A percentile compares a stretch with the other conserved stretches of the same genome.
These are phyloP conservation scores for Furcifer pardalis DNA, from an alignment of 2,797 vertebrate species.

Conservation along the genomic window DNA sequence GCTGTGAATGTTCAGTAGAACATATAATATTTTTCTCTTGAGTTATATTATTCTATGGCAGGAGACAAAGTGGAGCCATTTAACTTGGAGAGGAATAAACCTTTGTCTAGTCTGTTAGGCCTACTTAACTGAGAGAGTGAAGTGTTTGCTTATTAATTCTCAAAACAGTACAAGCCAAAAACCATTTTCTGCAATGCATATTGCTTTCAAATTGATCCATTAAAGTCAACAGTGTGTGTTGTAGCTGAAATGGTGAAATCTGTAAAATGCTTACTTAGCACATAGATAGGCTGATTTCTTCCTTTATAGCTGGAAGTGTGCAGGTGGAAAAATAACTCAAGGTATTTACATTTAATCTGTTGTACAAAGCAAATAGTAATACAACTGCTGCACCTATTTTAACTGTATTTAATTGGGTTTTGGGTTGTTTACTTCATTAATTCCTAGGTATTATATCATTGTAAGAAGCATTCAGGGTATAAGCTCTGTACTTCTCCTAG, in stretches of 20 bases:
- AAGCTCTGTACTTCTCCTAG: constrained; percentile 50
- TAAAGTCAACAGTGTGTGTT: not conserved
- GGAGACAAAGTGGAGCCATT: not conserved
- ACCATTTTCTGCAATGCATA: not conserved
- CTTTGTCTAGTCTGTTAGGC: not conserved
- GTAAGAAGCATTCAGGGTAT: constrained; percentile 10
- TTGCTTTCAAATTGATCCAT: not conserved
- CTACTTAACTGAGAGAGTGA: not conserved
- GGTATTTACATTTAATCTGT: not conserved
- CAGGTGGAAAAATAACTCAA: not conserved
- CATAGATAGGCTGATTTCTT: not conserved
- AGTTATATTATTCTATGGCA: not conserved
- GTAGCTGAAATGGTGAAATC: not conserved
- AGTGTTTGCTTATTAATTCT: not conserved
- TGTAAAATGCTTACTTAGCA: not conserved
- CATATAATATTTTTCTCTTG: not conserved
- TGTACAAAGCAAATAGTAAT: not conserved
- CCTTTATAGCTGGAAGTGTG: not conserved
- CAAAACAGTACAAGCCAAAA: not conserved
- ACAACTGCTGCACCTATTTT: constrained; percentile 42
- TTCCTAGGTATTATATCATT: constrained; percentile 32
- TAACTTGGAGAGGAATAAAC: not conserved
- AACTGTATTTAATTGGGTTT: constrained; percentile 47
- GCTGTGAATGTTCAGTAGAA: not conserved
- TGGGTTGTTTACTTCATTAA: constrained; percentile 34